A percentile compares a stretch with the other conserved stretches of the same genome.
phyloP scores from a whole-genome alignment of 2,888 invertebrate genomes.

The Sinohyriopsis cumingii region DNA sequence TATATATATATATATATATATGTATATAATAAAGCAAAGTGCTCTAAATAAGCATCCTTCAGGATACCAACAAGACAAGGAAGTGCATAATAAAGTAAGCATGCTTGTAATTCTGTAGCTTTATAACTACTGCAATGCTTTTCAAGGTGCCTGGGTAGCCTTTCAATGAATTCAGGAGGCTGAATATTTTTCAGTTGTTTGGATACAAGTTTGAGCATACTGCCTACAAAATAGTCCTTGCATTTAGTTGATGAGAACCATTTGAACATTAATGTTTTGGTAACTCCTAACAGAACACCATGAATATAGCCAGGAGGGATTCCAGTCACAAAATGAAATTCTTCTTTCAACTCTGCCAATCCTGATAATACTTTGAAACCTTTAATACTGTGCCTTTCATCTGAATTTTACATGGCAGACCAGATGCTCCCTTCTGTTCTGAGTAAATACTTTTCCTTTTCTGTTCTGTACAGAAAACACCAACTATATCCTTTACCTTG shows the following conservation, averaged over 20 bases:
- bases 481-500: slow-evolving; percentile 21
- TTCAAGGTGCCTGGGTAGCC: slow-evolving; percentile 13
- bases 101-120: slow-evolving; percentile 10
- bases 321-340: slow-evolving; percentile 8
- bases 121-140: slow-evolving; percentile 6
- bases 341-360: slow-evolving; percentile 1
- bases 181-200: slow-evolving; percentile 5
- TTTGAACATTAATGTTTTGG: slow-evolving; percentile 11
- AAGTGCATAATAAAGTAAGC: slow-evolving; percentile 11
- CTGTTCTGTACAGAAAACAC: slow-evolving; percentile 17
- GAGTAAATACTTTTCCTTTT: background rate
- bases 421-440: too few species aligned
- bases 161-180: slow-evolving; percentile 11
- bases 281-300: slow-evolving; percentile 22
- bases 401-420: too few species aligned
- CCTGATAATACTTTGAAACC: too few species aligned
- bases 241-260: slow-evolving; percentile 13
- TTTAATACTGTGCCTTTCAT: too few species aligned
- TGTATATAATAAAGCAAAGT: slow-evolving; percentile 10
- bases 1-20: background rate
- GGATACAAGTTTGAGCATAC: slow-evolving; percentile 12
- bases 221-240: slow-evolving; percentile 13
- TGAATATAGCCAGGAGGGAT: slow-evolving; percentile 22
- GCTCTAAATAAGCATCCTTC: slow-evolving; percentile 2
- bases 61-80: slow-evolving; percentile 16